Base-by-base conservation (phyloP, 2,888 invertebrate species). In the Agrotis exclamationis region DNA sequence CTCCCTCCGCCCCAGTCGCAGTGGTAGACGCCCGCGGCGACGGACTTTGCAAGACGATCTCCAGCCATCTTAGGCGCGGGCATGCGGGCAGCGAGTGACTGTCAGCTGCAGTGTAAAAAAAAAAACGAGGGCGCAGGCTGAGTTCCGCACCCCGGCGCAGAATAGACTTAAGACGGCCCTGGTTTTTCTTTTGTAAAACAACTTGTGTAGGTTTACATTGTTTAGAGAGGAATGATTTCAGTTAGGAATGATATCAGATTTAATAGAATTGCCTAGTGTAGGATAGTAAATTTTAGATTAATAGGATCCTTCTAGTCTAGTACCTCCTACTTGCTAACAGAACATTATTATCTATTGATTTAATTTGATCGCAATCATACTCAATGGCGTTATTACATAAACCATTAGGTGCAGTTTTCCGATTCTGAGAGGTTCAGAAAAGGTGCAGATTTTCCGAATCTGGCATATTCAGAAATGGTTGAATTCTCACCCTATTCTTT, bases 251-350 rank as follows among this genome's bases (percentile, higher is more conserved):
- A 76, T 68, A 62, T 51, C 33, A 48, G 47, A n/a, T n/a, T 65
- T 64, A 79, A 74, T 70, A 65, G 54, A 72, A 72, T 57, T 53
- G 51, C 67, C 20, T 63, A 33, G 69, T 56, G 51, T 50, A 70
- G 39, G 56, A 24, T n/a, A 47, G 56, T 74, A 60, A 60, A 67
- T 66, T 64, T 56, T 45, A 24, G 51, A 13, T 47, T 67, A 39
- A 67, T 39, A 53, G 47, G n/a, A 50, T 54, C 20, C 45, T 9
- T 60, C 18, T 13, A n/a, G 39, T 28, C 47, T 48, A 62, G 14
- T 53, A 63, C 20, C 22, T 11, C 22, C 22, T 0, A 47, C 47
- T 1, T 54, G 14, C 18, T 16, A 20, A 24, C 7, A 18, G 22
- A 57, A 39, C 4, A 24, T 7, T 24, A 20, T 13, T 39, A 50